These are phyloP conservation scores for Glaucomys volans DNA, from an alignment of 2,113 vertebrate genomes.

Conservation along the genomic window DNA sequence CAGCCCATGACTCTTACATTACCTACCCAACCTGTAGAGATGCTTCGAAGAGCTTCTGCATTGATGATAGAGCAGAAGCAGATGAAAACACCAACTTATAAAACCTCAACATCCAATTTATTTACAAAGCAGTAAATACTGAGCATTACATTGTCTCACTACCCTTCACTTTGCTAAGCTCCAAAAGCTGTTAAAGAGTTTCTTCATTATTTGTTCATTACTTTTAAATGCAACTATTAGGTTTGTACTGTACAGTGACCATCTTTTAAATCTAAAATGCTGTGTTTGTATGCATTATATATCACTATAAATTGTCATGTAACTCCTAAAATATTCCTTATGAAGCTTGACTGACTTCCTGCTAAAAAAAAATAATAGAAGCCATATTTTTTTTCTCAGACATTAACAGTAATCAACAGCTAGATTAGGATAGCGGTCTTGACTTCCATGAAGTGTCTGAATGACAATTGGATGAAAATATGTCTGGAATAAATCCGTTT, in stretches of 20 bases:
- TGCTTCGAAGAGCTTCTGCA: background rate
- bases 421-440: background rate
- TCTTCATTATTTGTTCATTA: conserved; percentile 6
- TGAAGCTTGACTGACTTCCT: background rate
- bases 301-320: background rate
- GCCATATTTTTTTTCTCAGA: background rate
- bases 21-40: conserved; percentile 16
- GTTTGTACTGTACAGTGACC: background rate
- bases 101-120: conserved; percentile 44
- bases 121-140: conserved; percentile 18
- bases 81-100: background rate
- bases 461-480: background rate
- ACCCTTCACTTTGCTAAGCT: background rate
- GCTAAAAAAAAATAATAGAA: background rate
- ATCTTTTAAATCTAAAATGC: background rate
- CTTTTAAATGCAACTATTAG: background rate
- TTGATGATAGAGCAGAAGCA: background rate
- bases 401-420: background rate
- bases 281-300: background rate
- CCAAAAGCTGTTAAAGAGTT: background rate
- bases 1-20: conserved; percentile 3
- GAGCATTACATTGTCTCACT: background rate
- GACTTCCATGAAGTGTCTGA: background rate
- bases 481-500: background rate
- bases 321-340: background rate